phyloP scores from a whole-genome alignment of 1,140 invertebrate genomes.

The Armadillidium nasatum region DNA sequence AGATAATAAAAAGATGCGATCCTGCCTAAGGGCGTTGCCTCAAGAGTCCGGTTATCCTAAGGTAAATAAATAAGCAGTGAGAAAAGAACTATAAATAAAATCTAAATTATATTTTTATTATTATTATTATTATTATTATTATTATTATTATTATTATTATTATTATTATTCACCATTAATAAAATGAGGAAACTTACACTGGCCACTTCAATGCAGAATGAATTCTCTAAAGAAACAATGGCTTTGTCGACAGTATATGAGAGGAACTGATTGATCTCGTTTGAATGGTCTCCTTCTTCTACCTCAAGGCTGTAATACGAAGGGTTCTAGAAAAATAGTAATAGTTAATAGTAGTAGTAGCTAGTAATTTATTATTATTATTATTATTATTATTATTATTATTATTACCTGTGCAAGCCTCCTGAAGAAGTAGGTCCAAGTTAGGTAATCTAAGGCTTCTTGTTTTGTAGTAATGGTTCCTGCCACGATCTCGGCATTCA shows the following conservation, averaged over 20 bases:
- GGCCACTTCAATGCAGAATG: conserved; percentile 66
- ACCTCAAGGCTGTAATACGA: conserved; percentile 79
- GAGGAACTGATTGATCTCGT: conserved; percentile 54
- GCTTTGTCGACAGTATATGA: conserved; percentile 70
- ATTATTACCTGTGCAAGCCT: conserved; percentile 62
- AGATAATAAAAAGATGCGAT: conserved; percentile 97
- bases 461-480: conserved; percentile 89
- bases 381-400: too few relatives aligned
- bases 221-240: conserved; percentile 63
- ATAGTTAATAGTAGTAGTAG: too few relatives aligned
- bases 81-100: too few relatives aligned
- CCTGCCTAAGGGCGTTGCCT: conserved; percentile 79
- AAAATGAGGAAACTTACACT: conserved; percentile 50
- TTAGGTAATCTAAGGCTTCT: conserved; percentile 92
- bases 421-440: conserved; percentile 97
- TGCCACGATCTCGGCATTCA: conserved; percentile 95
- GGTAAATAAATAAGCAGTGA: background rate
- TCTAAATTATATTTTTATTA: too few relatives aligned
- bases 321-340: conserved; percentile 70
- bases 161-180: too few relatives aligned
- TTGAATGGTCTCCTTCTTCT: conserved; percentile 65
- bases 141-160: too few relatives aligned
- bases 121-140: too few relatives aligned
- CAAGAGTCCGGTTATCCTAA: conserved; percentile 65
- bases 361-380: too few relatives aligned